These are phyloP conservation scores for Tetramorium bicarinatum DNA, from an alignment of 2,888 invertebrate species.

Conservation along the genomic window DNA sequence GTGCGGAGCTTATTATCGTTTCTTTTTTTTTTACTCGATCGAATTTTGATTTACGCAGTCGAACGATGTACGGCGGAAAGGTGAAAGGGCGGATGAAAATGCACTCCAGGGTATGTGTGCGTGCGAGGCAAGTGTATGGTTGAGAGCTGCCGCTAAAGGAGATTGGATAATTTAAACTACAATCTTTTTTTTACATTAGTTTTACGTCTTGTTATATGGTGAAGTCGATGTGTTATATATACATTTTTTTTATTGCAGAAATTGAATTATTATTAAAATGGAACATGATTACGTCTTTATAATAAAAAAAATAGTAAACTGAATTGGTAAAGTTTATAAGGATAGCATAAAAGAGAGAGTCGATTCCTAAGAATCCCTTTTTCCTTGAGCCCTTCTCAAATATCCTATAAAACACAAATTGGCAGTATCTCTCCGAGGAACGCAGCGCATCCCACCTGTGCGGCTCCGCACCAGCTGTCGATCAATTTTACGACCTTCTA, in stretches of 20 bases:
- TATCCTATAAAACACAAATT: constrained; percentile 68
- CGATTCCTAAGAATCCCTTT: constrained; percentile 20
- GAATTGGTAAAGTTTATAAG: neutral
- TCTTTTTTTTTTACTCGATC: constrained; percentile 44
- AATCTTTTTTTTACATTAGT: constrained; percentile 39
- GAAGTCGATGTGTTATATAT: neutral
- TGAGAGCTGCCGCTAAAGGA: constrained; percentile 24
- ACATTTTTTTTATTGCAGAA: neutral
- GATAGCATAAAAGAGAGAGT: neutral
- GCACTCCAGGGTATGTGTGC: constrained; percentile 46
- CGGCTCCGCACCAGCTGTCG: constrained; percentile 64
- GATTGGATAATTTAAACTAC: constrained; percentile 50
- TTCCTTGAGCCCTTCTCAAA: constrained; percentile 35
- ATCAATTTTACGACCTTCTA: constrained; percentile 51
- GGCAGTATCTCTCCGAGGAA: constrained; percentile 49
- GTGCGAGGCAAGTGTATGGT: constrained; percentile 19
- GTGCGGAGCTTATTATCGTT: constrained; percentile 41
- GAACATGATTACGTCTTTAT: neutral
- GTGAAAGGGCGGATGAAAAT: constrained; percentile 55
- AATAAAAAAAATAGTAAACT: neutral
- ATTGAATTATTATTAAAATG: neutral
- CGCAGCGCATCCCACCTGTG: constrained; percentile 66
- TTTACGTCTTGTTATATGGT: constrained; percentile 1
- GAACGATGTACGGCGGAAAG: constrained; percentile 40
- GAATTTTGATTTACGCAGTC: constrained; percentile 57